Evolutionary conservation across 2,113 vertebrate genomes (phyloP).

Genomic region (Crypturellus undulatus): DNA sequence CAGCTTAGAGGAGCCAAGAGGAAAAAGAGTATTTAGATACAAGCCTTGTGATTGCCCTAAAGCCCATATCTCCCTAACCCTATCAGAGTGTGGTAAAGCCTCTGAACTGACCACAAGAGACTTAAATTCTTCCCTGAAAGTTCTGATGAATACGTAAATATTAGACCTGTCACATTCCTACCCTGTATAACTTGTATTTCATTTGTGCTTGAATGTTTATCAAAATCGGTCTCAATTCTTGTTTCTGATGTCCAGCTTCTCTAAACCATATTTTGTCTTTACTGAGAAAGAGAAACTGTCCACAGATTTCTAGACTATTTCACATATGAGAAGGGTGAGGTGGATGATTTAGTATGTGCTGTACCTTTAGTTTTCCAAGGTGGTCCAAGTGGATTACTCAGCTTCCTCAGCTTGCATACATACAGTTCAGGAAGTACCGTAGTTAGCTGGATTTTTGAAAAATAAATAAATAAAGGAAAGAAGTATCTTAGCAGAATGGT

Average conservation of each 20-base stretch:
- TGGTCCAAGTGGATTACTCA: fast-evolving
- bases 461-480: no score
- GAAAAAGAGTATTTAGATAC: background rate
- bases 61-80: background rate
- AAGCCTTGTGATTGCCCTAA: background rate
- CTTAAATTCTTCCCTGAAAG: background rate
- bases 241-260: background rate
- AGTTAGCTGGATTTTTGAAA: background rate
- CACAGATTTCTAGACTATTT: background rate
- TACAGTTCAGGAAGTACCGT: background rate
- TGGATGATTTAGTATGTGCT: no score
- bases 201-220: background rate
- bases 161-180: background rate
- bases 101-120: background rate
- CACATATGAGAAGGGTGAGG: background rate
- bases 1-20: background rate
- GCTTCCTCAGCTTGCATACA: background rate
- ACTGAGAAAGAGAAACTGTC: fast-evolving
- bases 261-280: background rate
- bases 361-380: no score
- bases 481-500: background rate
- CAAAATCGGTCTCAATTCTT: background rate
- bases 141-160: background rate
- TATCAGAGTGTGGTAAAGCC: background rate
- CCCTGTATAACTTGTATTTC: background rate